Percentiles rank a stretch among this genome's conserved stretches.
Conservation (phyloP, 35 echinoderm and acorn worm species). For the Stichopus chloronotus region DNA sequence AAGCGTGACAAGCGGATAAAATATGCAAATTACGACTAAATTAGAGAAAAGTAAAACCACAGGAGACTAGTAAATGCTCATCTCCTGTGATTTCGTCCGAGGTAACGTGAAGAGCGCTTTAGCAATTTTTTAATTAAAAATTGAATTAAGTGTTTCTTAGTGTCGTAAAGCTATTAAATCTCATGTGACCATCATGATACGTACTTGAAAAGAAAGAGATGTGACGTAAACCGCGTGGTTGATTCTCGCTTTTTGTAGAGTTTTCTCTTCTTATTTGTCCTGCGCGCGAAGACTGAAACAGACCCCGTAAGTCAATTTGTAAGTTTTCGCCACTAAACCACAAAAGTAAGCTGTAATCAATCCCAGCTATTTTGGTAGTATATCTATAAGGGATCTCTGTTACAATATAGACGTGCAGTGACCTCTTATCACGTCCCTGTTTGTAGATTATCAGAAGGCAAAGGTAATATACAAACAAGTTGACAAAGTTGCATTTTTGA, state of each 20-base stretch:
- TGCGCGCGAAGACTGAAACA: too few relatives aligned
- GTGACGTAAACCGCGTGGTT: background rate
- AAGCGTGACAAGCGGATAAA: conserved; percentile 15
- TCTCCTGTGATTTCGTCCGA: background rate
- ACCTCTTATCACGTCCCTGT: too few relatives aligned
- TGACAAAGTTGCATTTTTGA: too few relatives aligned
- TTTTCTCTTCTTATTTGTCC: too few relatives aligned
- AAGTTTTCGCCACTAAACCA: too few relatives aligned
- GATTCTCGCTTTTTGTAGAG: background rate
- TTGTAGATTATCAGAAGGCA: too few relatives aligned
- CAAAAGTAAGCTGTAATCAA: too few relatives aligned
- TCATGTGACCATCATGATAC: background rate
- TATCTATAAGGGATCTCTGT: too few relatives aligned
- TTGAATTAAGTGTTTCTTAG: background rate
- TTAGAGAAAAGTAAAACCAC: background rate
- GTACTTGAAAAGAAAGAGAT: background rate
- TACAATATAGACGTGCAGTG: too few relatives aligned
- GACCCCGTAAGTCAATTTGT: too few relatives aligned
- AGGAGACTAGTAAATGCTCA: background rate
- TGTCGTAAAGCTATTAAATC: background rate
- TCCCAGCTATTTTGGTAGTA: too few relatives aligned
- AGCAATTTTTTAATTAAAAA: background rate
- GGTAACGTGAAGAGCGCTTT: background rate
- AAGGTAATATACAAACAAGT: too few relatives aligned
- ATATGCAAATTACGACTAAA: conserved; percentile 5